A percentile compares a stretch with the other conserved stretches of the same genome.
Evolutionary conservation across 2,888 invertebrate species (phyloP).

Genomic region (Cheilosia urbana): DNA sequence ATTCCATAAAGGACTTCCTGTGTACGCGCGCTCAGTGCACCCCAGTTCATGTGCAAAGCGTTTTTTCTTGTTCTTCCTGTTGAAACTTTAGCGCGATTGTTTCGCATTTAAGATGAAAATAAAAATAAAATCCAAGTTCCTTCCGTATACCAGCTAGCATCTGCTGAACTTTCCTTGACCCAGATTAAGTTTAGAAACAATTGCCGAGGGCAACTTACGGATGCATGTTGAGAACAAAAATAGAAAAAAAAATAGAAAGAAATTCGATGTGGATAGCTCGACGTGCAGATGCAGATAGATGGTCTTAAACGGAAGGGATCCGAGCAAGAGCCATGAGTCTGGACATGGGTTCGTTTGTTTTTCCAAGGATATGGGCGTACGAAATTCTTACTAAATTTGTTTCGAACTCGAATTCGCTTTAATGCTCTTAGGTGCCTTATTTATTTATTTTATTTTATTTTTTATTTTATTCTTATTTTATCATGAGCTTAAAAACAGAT

Average conservation of each 20-base stretch:
- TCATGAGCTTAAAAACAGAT: too few relatives aligned
- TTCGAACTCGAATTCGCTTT: too few relatives aligned
- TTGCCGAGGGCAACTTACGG: slow-evolving; percentile 42
- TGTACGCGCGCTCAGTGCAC: neutral
- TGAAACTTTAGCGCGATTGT: slow-evolving; percentile 37
- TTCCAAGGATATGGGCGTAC: neutral
- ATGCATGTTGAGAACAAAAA: slow-evolving; percentile 26
- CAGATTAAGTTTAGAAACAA: slow-evolving; percentile 50
- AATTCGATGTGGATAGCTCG: neutral
- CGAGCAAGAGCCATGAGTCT: neutral
- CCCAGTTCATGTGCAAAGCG: neutral
- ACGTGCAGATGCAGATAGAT: slow-evolving; percentile 8
- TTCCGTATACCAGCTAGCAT: slow-evolving; percentile 38
- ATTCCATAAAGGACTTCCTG: neutral
- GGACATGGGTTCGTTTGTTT: neutral
- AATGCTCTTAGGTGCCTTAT: too few relatives aligned
- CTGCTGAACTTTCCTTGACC: slow-evolving; percentile 60
- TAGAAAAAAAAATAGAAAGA: neutral
- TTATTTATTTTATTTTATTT: too few relatives aligned
- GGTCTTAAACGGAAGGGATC: neutral
- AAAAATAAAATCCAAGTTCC: slow-evolving; percentile 44
- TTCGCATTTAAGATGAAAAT: slow-evolving; percentile 34
- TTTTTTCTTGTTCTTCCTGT: slow-evolving; percentile 3
- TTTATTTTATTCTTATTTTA: too few relatives aligned
- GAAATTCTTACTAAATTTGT: neutral